These are phyloP conservation scores for Empidonax traillii DNA, from an alignment of 2,113 vertebrate genomes.

Conservation along the genomic window DNA sequence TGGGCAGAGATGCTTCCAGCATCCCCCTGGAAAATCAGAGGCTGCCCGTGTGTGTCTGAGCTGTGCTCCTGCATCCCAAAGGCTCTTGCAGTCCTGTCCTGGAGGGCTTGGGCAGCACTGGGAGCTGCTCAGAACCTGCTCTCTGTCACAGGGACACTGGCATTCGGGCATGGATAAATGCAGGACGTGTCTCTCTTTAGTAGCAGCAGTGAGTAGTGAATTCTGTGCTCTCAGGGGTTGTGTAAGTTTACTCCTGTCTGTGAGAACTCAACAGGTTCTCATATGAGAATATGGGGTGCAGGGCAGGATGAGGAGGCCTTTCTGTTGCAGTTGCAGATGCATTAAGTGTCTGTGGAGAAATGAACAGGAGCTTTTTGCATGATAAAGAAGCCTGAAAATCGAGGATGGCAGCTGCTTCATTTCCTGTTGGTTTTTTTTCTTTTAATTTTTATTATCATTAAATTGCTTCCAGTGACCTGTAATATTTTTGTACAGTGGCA, in stretches of 20 bases:
- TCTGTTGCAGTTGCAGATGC: background rate
- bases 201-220: accelerated
- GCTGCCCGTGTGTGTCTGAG: accelerated
- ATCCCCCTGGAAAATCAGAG: accelerated
- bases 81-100: background rate
- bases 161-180: accelerated
- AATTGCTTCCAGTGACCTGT: slow-evolving; percentile 75
- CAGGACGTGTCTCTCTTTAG: accelerated
- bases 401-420: slow-evolving; percentile 60
- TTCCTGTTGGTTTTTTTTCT: slow-evolving; percentile 53
- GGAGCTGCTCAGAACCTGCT: background rate
- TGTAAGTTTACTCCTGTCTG: accelerated
- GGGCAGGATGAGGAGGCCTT: background rate
- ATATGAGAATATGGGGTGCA: accelerated
- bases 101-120: background rate
- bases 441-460: slow-evolving; percentile 73
- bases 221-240: background rate
- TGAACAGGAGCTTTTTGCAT: slow-evolving; percentile 35
- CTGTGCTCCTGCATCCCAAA: background rate
- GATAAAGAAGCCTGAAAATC: slow-evolving; percentile 69
- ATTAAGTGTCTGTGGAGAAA: slow-evolving; percentile 23
- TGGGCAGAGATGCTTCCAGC: background rate
- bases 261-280: background rate
- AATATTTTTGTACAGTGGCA: slow-evolving; percentile 66
- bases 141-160: accelerated